Evolutionary conservation across 2,888 invertebrate genomes (phyloP), one percentile per base, ranked within the genome.

Genomic region (Standfussiana lucernea): DNA sequence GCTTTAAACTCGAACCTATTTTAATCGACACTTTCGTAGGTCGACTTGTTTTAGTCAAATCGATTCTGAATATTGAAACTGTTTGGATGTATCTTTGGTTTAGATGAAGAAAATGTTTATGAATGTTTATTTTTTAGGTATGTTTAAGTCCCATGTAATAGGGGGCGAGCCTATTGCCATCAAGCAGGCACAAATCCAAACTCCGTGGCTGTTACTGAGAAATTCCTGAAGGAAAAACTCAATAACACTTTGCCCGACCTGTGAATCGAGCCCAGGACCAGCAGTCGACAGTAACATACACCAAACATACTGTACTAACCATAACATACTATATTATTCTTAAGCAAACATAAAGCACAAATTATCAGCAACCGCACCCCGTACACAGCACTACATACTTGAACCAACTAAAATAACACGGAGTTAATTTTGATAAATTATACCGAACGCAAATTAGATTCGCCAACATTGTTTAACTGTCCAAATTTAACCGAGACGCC

Each of bases 361-460:
- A 40, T 37, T 45, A 71, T 15, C 45, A 69, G 1, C 5, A 37
- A 59, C 69, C 73, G 6, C 40, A 50, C 64, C 18, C 68, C 6
- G 32, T 50, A 61, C 21, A 72, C 11, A 71, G 1, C n/a, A 62
- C 71, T 56, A 74, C 61, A 69, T 59, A 75, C 65, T 65, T 65
- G 40, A 70, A 62, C 69, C 40, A 83, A 73, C 75, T 73, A 79
- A 85, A 79, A 85, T 86, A 75, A 77, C 71, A 72, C 69, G n/a
- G 42, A 72, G 84, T 81, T 87, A 83, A 86, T 87, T 87, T 80
- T 87, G 88, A 83, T 86, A 89, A 88, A 89, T 86, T 83, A 77
- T 81, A 77, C 77, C 67, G 72, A 79, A 66, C 77, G 72, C 76
- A 84, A 80, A 88, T 89, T 89, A 88, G 86, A 88, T 81, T 84